A percentile compares a stretch with the other conserved stretches of the same genome.
These are phyloP conservation scores for Lipophrys pholis DNA, from an alignment of 2,113 vertebrate genomes.

Conservation along the genomic window DNA sequence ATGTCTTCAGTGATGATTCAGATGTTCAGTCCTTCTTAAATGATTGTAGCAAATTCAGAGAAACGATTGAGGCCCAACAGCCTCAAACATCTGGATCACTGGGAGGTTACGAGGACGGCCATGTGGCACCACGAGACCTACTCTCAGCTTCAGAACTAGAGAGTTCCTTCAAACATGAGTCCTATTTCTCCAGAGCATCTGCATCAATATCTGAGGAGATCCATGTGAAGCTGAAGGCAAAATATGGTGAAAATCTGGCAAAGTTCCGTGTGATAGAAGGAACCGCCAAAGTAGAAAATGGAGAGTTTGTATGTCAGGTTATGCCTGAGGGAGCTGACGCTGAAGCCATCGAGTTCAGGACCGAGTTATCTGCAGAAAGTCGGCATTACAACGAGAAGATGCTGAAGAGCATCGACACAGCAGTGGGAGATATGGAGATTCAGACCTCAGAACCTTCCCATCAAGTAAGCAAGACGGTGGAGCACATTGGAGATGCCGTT, in stretches of 20 bases:
- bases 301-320: slow-evolving; percentile 38
- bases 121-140: background rate
- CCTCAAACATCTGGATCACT: background rate
- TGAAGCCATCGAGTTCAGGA: slow-evolving; percentile 34
- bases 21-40: accelerated
- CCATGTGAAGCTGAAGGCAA: slow-evolving; percentile 12
- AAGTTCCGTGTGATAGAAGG: slow-evolving; percentile 3
- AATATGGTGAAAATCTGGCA: slow-evolving; percentile 29
- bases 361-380: slow-evolving; percentile 26
- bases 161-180: slow-evolving; percentile 44
- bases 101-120: slow-evolving; percentile 1
- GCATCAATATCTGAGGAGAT: slow-evolving; percentile 1
- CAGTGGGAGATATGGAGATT: slow-evolving; percentile 27
- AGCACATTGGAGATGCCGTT: slow-evolving; percentile 27
- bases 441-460: background rate
- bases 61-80: accelerated
- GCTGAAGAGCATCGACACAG: slow-evolving; percentile 1
- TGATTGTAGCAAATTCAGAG: background rate
- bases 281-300: slow-evolving; percentile 20
- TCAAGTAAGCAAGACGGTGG: background rate
- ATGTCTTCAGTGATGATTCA: background rate
- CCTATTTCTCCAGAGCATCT: slow-evolving; percentile 27
- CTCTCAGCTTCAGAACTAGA: slow-evolving; percentile 29
- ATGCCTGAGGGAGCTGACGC: background rate
- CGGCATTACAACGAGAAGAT: slow-evolving; percentile 21